Base-by-base conservation (phyloP, 2,797 vertebrate genomes). In the Podarcis lilfordi region DNA sequence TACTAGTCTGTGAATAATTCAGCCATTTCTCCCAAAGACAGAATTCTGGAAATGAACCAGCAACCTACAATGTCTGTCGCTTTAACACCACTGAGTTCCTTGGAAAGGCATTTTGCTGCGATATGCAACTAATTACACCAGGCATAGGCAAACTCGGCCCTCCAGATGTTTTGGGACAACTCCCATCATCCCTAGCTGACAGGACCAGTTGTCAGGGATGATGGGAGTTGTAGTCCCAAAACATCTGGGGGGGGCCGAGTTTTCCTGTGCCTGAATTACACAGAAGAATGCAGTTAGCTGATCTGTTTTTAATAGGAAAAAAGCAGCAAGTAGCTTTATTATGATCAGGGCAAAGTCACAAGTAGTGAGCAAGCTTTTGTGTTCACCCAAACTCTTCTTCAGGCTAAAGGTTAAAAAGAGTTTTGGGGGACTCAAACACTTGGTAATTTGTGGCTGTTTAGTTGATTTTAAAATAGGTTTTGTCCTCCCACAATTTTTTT, bases 1-100 rank as follows among this genome's bases (percentile, higher is more conserved):
- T 32, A 50, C 9, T 21, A n/a, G 10, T 0, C 0, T 13, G 21
- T 10, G 21, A 17, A 5, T 2, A 37, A 0, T 4, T 37, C 8
- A 2, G 3, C 2, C 9, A 10, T 35, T 15, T 29, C 25, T 1
- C 4, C 25, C 32, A 72, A 86, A 11, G 13, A 77, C 77, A 2
- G 3, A 35, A 19, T 25, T 80, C 37, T 45, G 76, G 5, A 61
- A 75, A 64, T 3, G 55, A 85, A 15, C 3, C 0, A 55, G 23
- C 6, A 27, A 59, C 45, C 19, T 59, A 32, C 32, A 61, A 80
- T 21, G 27, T 23, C 45, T n/a, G 27, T 29, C 9, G 13, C 29
- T 79, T 79, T 80, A 81, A 80, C 21, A 27, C 69, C 61, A 11
- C 0, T 0, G 29, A 1, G 27, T 87, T 87, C 4, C 7, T 5